Percentiles rank a stretch among this genome's conserved stretches.
Evolutionary conservation across 2,113 vertebrate species (phyloP).

Genomic region (Chaetodon auriga): DNA sequence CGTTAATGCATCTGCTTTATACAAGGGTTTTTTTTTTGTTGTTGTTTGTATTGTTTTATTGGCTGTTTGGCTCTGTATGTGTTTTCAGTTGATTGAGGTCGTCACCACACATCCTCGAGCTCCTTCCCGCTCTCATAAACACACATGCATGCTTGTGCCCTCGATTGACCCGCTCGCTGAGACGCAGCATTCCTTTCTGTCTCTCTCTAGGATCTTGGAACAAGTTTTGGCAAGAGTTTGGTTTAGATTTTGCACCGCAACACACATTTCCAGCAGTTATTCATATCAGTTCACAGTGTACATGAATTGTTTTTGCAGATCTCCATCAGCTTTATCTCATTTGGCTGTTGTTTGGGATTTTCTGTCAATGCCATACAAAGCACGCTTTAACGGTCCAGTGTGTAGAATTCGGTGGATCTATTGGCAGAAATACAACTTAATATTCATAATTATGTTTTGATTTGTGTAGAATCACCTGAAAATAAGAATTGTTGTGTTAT

Average conservation of each 20-base stretch:
- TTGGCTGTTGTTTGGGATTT: background rate
- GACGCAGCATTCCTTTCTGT: conserved; percentile 50
- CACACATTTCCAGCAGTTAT: conserved; percentile 37
- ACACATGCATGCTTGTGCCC: conserved; percentile 56
- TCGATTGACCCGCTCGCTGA: conserved; percentile 44
- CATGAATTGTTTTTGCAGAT: conserved; percentile 4
- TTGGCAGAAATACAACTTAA: too few relatives aligned
- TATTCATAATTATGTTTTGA: too few relatives aligned
- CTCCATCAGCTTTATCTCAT: conserved; percentile 14
- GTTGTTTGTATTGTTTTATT: conserved; percentile 65
- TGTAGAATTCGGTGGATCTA: too few relatives aligned
- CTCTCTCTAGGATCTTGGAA: conserved; percentile 55
- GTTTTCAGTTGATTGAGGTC: conserved; percentile 62
- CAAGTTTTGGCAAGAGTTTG: conserved; percentile 32
- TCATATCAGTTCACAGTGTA: conserved; percentile 28
- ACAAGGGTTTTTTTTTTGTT: conserved; percentile 24
- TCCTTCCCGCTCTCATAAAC: conserved; percentile 38
- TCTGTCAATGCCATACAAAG: background rate
- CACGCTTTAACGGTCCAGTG: background rate
- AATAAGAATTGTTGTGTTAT: too few relatives aligned
- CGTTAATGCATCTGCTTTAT: conserved; percentile 56
- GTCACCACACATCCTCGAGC: conserved; percentile 46
- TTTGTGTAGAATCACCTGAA: too few relatives aligned
- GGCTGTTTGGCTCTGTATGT: conserved; percentile 46
- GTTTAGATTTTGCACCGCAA: conserved; percentile 55